Percentiles rank a stretch among this genome's conserved stretches.
phyloP scores from a whole-genome alignment of 2,113 vertebrate genomes.

The Hymenochirus boettgeri region DNA sequence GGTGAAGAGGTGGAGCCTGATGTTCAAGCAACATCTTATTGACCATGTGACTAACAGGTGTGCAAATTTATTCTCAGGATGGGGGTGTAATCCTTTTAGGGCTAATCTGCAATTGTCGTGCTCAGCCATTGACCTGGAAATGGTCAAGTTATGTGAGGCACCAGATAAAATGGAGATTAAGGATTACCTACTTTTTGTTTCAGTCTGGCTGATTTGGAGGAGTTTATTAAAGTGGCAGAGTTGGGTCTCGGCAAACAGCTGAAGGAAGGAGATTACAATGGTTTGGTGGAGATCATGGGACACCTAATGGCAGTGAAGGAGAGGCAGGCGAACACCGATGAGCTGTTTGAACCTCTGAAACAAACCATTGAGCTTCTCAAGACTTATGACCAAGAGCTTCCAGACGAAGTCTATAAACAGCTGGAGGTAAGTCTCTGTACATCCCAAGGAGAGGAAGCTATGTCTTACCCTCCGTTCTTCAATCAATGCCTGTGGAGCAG shows the following conservation, averaged over 20 bases:
- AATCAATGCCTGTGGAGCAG: too few relatives aligned
- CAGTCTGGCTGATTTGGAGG: slow-evolving; percentile 81
- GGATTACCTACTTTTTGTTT: too few relatives aligned
- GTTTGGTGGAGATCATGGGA: slow-evolving; percentile 79
- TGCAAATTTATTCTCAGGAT: neutral
- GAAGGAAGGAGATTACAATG: slow-evolving; percentile 72
- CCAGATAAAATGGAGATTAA: too few relatives aligned
- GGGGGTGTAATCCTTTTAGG: too few relatives aligned
- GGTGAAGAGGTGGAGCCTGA: slow-evolving; percentile 86
- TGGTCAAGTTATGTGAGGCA: too few relatives aligned
- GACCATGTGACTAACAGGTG: slow-evolving; percentile 83
- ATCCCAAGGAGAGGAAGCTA: too few relatives aligned
- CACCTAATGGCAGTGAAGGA: slow-evolving; percentile 85
- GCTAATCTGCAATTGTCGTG: too few relatives aligned
- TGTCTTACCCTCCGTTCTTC: too few relatives aligned
- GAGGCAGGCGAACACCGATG: slow-evolving; percentile 69
- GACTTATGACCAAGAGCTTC: slow-evolving; percentile 79
- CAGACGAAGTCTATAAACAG: slow-evolving; percentile 75
- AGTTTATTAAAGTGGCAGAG: slow-evolving; percentile 65
- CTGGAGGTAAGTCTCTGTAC: slow-evolving; percentile 69
- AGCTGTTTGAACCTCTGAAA: slow-evolving; percentile 88
- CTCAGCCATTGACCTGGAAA: too few relatives aligned
- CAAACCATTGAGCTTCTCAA: slow-evolving; percentile 83
- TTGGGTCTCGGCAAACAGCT: slow-evolving; percentile 68
- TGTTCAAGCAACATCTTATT: slow-evolving; percentile 91